A percentile compares a stretch with the other conserved stretches of the same genome.
Evolutionary conservation across 1,140 invertebrate species (phyloP).

Genomic region (Brachionus manjavacas): DNA sequence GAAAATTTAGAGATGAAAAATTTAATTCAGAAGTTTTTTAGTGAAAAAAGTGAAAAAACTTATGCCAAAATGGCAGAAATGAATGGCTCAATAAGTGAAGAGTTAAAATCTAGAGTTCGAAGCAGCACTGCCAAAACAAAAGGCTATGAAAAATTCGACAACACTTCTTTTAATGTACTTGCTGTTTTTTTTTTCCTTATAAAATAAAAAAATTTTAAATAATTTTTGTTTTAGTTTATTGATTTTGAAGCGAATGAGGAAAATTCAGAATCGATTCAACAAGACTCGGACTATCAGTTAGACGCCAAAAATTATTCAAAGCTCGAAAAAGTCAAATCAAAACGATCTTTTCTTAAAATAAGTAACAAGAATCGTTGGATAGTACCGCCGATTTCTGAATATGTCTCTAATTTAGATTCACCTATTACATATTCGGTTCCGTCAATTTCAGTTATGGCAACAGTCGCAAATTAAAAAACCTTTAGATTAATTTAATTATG

Average conservation of each 20-base stretch:
- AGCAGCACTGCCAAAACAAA: neutral
- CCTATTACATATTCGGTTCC: neutral
- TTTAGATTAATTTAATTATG: neutral
- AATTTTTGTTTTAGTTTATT: neutral
- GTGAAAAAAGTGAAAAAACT: slow-evolving; percentile 10
- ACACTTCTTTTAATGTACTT: neutral
- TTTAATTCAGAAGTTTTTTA: slow-evolving; percentile 17
- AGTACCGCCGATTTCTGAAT: neutral
- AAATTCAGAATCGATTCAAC: neutral
- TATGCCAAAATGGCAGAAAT: slow-evolving; percentile 13
- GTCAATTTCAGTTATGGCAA: neutral
- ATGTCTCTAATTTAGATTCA: neutral
- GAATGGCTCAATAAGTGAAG: slow-evolving; percentile 7
- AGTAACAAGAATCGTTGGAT: neutral
- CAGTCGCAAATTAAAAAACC: neutral
- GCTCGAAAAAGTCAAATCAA: neutral
- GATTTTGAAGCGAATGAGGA: neutral
- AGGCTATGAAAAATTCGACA: slow-evolving; percentile 21
- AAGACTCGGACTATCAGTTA: neutral
- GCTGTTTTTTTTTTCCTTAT: neutral
- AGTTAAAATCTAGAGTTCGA: neutral
- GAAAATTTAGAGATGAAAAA: slow-evolving; percentile 12
- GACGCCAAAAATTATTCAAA: neutral
- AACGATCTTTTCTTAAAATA: neutral
- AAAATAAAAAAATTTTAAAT: neutral